phyloP scores from a whole-genome alignment of 2,797 vertebrate species.

The Glyptemys insculpta region DNA sequence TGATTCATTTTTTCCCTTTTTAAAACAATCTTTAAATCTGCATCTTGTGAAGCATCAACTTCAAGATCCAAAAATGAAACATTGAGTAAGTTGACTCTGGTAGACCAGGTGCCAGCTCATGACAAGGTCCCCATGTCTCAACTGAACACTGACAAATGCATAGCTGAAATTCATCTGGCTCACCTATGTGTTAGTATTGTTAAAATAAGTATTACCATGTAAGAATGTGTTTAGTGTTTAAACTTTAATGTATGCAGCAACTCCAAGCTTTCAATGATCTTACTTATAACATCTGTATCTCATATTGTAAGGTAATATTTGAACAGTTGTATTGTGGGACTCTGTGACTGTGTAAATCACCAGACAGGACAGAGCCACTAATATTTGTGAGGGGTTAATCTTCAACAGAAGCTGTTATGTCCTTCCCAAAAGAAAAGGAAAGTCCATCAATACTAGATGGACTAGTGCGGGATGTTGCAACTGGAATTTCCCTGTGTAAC shows the following conservation, averaged over 20 bases:
- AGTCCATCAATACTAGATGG: too few relatives aligned
- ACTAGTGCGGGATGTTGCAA: too few relatives aligned
- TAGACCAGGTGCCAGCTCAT: background rate
- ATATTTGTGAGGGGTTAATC: too few relatives aligned
- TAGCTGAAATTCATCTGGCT: background rate
- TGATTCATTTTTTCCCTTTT: fast-evolving
- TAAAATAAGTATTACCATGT: too few relatives aligned
- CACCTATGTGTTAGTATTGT: background rate
- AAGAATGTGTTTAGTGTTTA: background rate
- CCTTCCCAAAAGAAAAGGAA: too few relatives aligned
- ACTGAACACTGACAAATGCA: background rate
- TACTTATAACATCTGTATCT: background rate
- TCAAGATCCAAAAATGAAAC: background rate
- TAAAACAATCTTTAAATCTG: background rate
- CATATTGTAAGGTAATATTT: background rate
- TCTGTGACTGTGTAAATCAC: too few relatives aligned
- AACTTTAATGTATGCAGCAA: too few relatives aligned
- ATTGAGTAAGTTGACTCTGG: fast-evolving
- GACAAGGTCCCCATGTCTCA: background rate
- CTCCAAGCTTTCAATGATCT: too few relatives aligned
- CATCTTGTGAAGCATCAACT: background rate
- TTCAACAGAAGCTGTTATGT: too few relatives aligned
- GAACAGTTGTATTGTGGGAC: too few relatives aligned
- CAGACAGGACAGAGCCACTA: too few relatives aligned
- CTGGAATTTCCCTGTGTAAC: too few relatives aligned